Conservation (phyloP, 2,888 invertebrate genomes). For the Incurvaria masculella region DNA sequence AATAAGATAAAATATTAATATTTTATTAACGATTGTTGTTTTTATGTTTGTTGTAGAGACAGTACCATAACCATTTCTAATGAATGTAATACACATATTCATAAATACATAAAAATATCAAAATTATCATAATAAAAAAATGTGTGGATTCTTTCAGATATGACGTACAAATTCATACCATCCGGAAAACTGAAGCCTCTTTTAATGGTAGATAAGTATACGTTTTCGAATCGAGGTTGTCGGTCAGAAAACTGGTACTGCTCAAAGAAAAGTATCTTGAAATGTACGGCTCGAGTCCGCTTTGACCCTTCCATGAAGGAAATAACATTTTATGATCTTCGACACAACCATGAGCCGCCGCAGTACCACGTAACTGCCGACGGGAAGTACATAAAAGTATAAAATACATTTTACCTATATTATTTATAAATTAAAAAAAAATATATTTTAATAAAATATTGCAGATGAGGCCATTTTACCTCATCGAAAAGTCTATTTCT, state of each 20-base stretch:
- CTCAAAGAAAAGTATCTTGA: constrained; percentile 24
- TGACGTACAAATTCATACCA: too few relatives aligned
- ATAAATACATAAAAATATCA: too few relatives aligned
- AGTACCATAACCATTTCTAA: too few relatives aligned
- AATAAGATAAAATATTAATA: too few relatives aligned
- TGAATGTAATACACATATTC: too few relatives aligned
- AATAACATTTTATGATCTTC: constrained; percentile 21
- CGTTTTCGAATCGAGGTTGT: constrained; percentile 6
- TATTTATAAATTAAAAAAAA: constrained; percentile 9
- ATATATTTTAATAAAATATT: too few relatives aligned
- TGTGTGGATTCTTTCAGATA: too few relatives aligned
- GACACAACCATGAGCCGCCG: constrained; percentile 29
- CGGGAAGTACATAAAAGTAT: constrained; percentile 19
- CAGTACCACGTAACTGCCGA: constrained; percentile 15
- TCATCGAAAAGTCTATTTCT: too few relatives aligned
- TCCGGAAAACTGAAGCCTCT: constrained; percentile 8
- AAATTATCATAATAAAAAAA: too few relatives aligned
- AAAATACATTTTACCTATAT: constrained; percentile 2
- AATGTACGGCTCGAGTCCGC: constrained; percentile 28
- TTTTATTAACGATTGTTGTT: too few relatives aligned
- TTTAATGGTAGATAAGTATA: constrained; percentile 5
- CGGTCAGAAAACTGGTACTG: constrained; percentile 30
- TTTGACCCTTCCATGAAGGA: constrained; percentile 22
- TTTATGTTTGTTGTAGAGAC: too few relatives aligned
- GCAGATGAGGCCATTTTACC: too few relatives aligned